phyloP scores from a whole-genome alignment of 92 coral and sea anemone species.

The Palythoa heliodiscus region DNA sequence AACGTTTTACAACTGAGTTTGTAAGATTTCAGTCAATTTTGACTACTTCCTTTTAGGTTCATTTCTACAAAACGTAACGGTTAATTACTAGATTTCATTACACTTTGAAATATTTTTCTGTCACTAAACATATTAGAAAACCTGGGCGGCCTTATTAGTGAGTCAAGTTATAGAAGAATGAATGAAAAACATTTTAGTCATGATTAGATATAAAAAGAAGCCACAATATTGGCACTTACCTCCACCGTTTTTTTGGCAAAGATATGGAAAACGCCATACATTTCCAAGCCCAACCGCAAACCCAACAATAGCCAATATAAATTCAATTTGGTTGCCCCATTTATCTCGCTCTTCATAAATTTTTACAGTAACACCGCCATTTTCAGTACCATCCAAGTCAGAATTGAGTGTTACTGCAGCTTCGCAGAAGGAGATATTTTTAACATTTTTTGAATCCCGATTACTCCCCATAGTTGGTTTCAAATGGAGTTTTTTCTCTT shows the following conservation, averaged over 20 bases:
- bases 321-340: slow-evolving; percentile 42
- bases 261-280: slow-evolving; percentile 46
- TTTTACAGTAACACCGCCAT: slow-evolving; percentile 42
- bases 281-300: slow-evolving; percentile 40
- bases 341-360: slow-evolving; percentile 40
- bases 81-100: too few relatives aligned
- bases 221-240: slow-evolving; percentile 6
- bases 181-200: slow-evolving; percentile 33
- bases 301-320: slow-evolving; percentile 36
- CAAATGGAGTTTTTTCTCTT: not conserved
- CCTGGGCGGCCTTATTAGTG: not conserved
- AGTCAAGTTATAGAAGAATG: not conserved
- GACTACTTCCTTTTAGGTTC: too few relatives aligned
- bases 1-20: too few relatives aligned
- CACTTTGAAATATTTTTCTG: not conserved
- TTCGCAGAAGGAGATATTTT: slow-evolving; percentile 35
- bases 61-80: too few relatives aligned
- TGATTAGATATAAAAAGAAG: not conserved
- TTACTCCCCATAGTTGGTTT: slow-evolving; percentile 8
- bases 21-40: too few relatives aligned
- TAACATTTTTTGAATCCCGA: slow-evolving; percentile 16
- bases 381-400: slow-evolving; percentile 34
- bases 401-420: slow-evolving; percentile 41
- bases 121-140: not conserved
- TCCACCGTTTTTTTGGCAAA: slow-evolving; percentile 44